Base-by-base conservation (phyloP, 2,113 vertebrate species). In the Sphaerodactylus townsendi region DNA sequence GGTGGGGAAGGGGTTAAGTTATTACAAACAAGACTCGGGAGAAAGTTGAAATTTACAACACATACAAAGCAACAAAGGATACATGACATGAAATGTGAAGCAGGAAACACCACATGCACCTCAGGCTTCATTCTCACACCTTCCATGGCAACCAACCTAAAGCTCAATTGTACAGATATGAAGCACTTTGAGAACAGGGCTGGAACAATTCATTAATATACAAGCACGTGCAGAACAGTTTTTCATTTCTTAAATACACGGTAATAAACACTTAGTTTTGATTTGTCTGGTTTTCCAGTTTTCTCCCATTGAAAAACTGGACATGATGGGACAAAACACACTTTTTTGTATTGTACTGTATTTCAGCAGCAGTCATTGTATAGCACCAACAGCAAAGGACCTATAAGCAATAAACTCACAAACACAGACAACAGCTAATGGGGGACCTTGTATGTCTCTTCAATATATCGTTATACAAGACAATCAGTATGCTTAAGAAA, bases 61-160 rank as follows among this genome's bases (percentile, higher is more conserved):
- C 41, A 62, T 19, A 44, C 59, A 11, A 44, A 25, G 19, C 77
- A 69, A 80, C 10, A 37, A 23, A 4, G 65, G 69, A 68, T 44
- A 79, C n/a, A 69, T 69, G 69, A 28, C n/a, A 33, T 35, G 77
- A 48, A 33, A 74, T n/a, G 46, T 48, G 44, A 74, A n/a, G 65
- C 68, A 25, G 44, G n/a, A 69, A 80, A 53, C 33, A 28, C n/a
- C 48, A 69, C 44, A 80, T 69, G 65, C 65, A 50, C 65, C 65
- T 53, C 46, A 80, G 78, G 65, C 19, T 69, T 69, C 35, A 80
- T 80, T 81, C 46, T 19, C 68, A 56, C 50, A 59, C 70, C 71
- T 81, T 71, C 79, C 68, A 81, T 59, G 79, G 48, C 48, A 81
- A 81, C 79, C 50, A 71, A 71, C 50, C 79, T 59, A 50, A 41